A percentile compares a stretch with the other conserved stretches of the same genome.
phyloP scores from a whole-genome alignment of 2,797 vertebrate genomes.

The Ispidina picta region DNA sequence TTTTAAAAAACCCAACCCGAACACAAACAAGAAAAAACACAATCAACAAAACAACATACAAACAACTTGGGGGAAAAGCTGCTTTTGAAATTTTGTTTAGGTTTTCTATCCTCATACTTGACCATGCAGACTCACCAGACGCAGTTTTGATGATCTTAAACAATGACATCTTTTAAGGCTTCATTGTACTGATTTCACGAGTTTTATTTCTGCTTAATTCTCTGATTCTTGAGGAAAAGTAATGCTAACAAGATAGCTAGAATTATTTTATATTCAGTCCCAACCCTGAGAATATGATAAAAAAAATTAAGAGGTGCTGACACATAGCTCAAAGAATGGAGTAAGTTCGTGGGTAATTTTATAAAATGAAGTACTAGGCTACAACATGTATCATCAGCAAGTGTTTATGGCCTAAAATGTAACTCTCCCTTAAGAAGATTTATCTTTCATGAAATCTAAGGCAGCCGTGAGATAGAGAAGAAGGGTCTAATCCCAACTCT shows the following conservation, averaged over 20 bases:
- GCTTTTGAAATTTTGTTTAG: neutral
- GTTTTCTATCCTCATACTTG: neutral
- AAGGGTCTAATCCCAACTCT: slow-evolving; percentile 49
- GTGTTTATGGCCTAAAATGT: slow-evolving; percentile 48
- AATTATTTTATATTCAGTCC: neutral
- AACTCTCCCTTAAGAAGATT: slow-evolving; percentile 40
- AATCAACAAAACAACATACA: neutral
- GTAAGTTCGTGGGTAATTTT: neutral
- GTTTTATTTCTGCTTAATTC: slow-evolving; percentile 17
- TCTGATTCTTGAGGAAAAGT: slow-evolving; percentile 5
- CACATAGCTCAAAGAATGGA: neutral
- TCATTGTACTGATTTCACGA: neutral
- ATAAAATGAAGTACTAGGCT: slow-evolving; percentile 22
- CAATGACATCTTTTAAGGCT: neutral
- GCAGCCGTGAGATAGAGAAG: slow-evolving; percentile 54
- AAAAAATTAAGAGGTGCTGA: neutral
- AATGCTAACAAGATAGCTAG: neutral
- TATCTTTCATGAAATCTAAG: slow-evolving; percentile 48
- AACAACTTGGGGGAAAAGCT: neutral
- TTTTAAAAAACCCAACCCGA: too few species aligned
- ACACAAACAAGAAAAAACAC: neutral
- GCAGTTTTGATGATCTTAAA: slow-evolving; percentile 9
- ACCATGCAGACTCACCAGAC: neutral
- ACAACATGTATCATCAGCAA: neutral
- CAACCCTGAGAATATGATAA: neutral